Evolutionary conservation across 2,888 invertebrate genomes (phyloP), one percentile per base, ranked within the genome.

Genomic region (Tigriopus californicus): DNA sequence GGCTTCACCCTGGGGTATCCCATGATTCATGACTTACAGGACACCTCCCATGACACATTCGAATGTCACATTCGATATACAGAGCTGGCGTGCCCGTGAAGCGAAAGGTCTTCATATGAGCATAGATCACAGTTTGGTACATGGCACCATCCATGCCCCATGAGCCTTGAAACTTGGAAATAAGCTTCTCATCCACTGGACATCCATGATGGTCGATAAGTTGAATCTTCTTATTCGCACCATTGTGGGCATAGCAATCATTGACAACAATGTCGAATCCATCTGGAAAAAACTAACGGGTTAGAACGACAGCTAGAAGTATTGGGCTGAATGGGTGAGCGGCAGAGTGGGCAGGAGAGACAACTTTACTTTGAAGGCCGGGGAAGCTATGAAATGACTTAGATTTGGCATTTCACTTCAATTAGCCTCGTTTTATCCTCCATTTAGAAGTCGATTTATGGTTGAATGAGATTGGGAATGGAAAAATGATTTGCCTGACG

Each of bases 221-320:
- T 68, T 89, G 88, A 66, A 91, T 89, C 67, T 83, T 80, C 70
- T 91, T 91, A 60, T 85, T 85, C 11, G 87, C 91, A 49, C 91
- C 91, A 72, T 91, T 91, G 70, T 91, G 91, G 0, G 91, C 91
- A 69, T 81, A 88, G 70, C 91, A 91, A 70, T 91, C 90, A 69
- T 89, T 91, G 24, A 91, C 90, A 41, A 90, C 88, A 66, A 91
- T 89, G 70, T 91, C 91, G 68, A 91, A 91, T 56, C 90, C 91
- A 72, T 90, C 89, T 90, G 54, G 49, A 33, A 41, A 15, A 53
- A 11, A 33, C 33, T 5, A 33, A 33, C n/a, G n/a, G n/a, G n/a
- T n/a, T n/a, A n/a, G n/a, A n/a, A n/a, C n/a, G n/a, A n/a, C n/a
- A n/a, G n/a, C n/a, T n/a, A n/a, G n/a, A n/a, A n/a, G n/a, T n/a